These are phyloP conservation scores for Meandrina meandrites DNA, from an alignment of 92 coral and sea anemone genomes.

Conservation along the genomic window DNA sequence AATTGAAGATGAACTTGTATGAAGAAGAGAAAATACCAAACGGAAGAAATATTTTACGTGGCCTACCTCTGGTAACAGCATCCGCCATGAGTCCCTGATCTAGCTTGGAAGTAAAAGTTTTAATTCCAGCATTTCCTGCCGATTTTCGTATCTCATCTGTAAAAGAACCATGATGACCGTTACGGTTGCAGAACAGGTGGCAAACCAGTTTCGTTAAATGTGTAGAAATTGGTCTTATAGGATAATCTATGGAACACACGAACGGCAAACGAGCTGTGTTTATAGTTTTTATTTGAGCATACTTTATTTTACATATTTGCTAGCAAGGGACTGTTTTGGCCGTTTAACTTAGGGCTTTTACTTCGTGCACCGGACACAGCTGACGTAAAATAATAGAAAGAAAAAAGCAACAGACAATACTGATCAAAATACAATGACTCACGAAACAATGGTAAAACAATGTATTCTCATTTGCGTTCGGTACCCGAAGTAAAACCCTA, in stretches of 20 bases:
- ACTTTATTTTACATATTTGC: neutral
- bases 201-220: too few relatives aligned
- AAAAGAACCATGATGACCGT: neutral
- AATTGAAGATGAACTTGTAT: neutral
- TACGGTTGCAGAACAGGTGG: neutral
- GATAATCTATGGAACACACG: neutral
- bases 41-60: neutral
- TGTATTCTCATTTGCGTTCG: too few relatives aligned
- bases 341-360: too few relatives aligned
- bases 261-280: neutral
- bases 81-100: conserved; percentile 80
- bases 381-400: too few relatives aligned
- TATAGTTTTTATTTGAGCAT: neutral
- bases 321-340: neutral
- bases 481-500: too few relatives aligned
- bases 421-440: too few relatives aligned
- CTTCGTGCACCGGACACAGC: too few relatives aligned
- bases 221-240: too few relatives aligned
- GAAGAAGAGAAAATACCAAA: neutral
- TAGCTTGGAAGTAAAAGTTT: conserved; percentile 73
- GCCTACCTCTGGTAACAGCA: conserved; percentile 65
- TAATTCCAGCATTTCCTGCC: conserved; percentile 70
- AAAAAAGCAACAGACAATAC: too few relatives aligned
- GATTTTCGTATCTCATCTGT: conserved; percentile 81
- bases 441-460: too few relatives aligned